Evolutionary conservation across 2,797 vertebrate genomes (phyloP), one percentile per base, ranked within the genome.

Genomic region (Parauchenoglanis ngamensis): DNA sequence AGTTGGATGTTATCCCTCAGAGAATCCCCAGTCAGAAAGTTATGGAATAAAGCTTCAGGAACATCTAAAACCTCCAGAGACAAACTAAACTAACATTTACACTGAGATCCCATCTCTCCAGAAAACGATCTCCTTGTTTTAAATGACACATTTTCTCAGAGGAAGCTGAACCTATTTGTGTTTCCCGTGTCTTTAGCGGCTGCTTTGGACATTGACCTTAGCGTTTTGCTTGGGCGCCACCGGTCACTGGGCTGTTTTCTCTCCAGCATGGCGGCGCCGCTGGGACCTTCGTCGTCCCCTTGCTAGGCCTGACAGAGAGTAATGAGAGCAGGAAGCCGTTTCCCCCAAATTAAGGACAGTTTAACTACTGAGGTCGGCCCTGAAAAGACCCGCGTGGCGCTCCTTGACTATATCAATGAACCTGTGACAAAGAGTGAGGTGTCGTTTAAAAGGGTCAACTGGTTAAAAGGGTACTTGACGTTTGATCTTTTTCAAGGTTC

Each of bases 261-360:
- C 84, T 91, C 90, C 89, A 91, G 86, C 89, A 88, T 44, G 68
- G 86, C 56, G 89, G 90, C 91, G 90, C 90, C 90, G 52, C 25
- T 31, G 86, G 88, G 87, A 87, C 86, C 81, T 88, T 83, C 67
- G 85, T 89, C 81, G 86, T 90, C 85, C 81, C 70, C 44, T 28
- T 2, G 52, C 65, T 86, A 46, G 46, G 46, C 86, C 87, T 10
- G 82, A 84, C 87, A 91, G 49, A 92, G 90, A 92, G 87, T 92
- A 91, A 92, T 90, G 90, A 90, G 89, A 85, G 73, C 90, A 89
- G 91, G 90, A 92, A 93, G 87, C 85, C 73, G 75, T 91, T 86
- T 72, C 77, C 86, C 88, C 88, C 89, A 91, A 91, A 91, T 92
- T 91, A 91, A 85, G 83, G 75, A 85, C 85, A 85, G 83, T 93